Evolutionary conservation across 2,888 invertebrate genomes (phyloP).

Genomic region (Phyllotreta cruciferae): DNA sequence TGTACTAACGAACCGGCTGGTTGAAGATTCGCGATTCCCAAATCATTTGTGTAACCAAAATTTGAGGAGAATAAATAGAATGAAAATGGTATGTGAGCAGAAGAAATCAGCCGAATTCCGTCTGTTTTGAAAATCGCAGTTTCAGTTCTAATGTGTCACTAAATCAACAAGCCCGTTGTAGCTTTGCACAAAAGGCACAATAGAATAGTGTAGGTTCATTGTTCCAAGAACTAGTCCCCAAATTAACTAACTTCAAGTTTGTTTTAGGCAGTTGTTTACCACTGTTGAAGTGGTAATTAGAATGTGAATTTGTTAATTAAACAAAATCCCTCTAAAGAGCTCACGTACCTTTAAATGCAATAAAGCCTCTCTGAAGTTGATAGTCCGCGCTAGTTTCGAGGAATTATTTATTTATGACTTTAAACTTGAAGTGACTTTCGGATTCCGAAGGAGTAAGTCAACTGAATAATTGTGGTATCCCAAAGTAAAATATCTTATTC

Average conservation of each 20-base stretch:
- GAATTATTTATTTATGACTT: conserved; percentile 20
- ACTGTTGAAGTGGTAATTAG: conserved; percentile 50
- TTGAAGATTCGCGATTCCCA: too few species aligned
- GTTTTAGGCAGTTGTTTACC: conserved; percentile 53
- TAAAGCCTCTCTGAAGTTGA: conserved; percentile 32
- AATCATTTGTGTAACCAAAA: too few species aligned
- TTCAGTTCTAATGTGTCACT: conserved; percentile 47
- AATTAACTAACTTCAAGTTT: conserved; percentile 52
- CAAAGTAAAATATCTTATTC: neutral
- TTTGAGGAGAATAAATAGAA: conserved; percentile 2
- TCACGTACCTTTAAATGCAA: conserved; percentile 37
- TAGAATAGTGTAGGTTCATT: conserved; percentile 38
- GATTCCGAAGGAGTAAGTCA: conserved; percentile 2
- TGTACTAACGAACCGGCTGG: too few species aligned
- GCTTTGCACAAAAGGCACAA: conserved; percentile 37
- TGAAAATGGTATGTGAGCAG: neutral
- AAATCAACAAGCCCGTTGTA: conserved; percentile 37
- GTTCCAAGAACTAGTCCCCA: conserved; percentile 44
- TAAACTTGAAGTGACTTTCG: conserved; percentile 9
- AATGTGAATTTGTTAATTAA: conserved; percentile 53
- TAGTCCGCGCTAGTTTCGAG: conserved; percentile 25
- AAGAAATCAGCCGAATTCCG: conserved; percentile 8
- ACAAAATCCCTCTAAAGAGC: conserved; percentile 44
- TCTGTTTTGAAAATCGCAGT: conserved; percentile 22
- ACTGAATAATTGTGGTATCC: conserved; percentile 3